These are phyloP conservation scores for Diabrotica balteata DNA, from an alignment of 2,888 invertebrate species.

Conservation along the genomic window DNA sequence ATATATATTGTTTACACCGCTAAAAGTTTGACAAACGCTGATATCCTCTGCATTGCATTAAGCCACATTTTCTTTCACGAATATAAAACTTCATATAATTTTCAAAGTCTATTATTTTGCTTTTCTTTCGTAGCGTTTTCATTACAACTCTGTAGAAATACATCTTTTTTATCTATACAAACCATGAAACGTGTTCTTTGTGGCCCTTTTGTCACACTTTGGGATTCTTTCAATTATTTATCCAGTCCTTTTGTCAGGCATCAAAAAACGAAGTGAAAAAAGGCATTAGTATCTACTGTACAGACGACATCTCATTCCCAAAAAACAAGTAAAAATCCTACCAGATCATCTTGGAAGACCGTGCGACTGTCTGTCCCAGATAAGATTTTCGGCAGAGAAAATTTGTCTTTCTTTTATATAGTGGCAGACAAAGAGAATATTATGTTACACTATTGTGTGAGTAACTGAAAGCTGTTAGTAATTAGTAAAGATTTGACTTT, in stretches of 20 bases:
- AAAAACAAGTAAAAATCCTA: constrained; percentile 5
- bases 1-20: no score
- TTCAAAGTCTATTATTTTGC: no score
- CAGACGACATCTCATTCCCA: background rate
- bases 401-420: background rate
- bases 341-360: constrained; percentile 1
- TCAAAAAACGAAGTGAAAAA: background rate
- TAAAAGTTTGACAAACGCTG: no score
- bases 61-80: no score
- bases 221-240: constrained; percentile 3
- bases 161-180: background rate
- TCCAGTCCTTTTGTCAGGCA: background rate
- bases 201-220: background rate
- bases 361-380: background rate
- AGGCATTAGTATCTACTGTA: constrained; percentile 8
- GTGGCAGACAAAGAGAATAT: background rate
- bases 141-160: no score
- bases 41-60: no score
- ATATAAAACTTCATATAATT: no score
- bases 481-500: no score
- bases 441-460: no score
- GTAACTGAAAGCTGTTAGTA: no score
- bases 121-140: no score
- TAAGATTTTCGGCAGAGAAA: background rate
- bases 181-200: background rate